These are phyloP conservation scores for Diarsia mendica DNA, from an alignment of 2,888 invertebrate species.

Conservation along the genomic window DNA sequence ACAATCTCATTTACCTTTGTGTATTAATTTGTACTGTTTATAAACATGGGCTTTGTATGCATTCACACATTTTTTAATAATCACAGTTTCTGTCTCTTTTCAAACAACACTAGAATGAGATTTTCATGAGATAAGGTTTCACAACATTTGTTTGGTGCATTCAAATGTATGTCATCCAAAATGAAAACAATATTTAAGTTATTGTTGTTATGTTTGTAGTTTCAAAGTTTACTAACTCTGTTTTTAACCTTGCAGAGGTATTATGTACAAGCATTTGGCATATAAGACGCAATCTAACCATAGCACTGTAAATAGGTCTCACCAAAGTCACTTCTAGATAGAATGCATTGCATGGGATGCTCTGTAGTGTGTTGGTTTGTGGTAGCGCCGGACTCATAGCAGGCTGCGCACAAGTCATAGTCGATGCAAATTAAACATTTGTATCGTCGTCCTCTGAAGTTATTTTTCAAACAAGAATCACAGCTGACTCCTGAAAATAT, in stretches of 20 bases:
- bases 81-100: neutral
- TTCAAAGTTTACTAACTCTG: constrained; percentile 10
- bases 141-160: constrained; percentile 15
- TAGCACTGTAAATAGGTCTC: constrained; percentile 74
- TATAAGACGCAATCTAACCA: constrained; percentile 26
- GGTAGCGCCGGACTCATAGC: constrained; percentile 97
- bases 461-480: constrained; percentile 99
- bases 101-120: neutral
- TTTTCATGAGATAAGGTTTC: constrained; percentile 1
- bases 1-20: constrained; percentile 13
- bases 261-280: constrained; percentile 36
- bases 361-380: constrained; percentile 98
- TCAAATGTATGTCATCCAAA: constrained; percentile 28
- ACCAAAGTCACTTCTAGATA: constrained; percentile 99
- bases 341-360: constrained; percentile 99
- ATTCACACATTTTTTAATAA: neutral
- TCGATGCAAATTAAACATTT: constrained; percentile 99
- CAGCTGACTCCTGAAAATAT: constrained; percentile 98
- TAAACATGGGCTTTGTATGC: constrained; percentile 12
- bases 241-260: constrained; percentile 33
- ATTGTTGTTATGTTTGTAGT: constrained; percentile 5
- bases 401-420: constrained; percentile 99
- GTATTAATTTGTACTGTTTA: constrained; percentile 29
- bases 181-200: constrained; percentile 12
- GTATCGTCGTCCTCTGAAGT: constrained; percentile 99